Conservation (phyloP, 2,888 invertebrate genomes). For the Protodeltote pygarga region DNA sequence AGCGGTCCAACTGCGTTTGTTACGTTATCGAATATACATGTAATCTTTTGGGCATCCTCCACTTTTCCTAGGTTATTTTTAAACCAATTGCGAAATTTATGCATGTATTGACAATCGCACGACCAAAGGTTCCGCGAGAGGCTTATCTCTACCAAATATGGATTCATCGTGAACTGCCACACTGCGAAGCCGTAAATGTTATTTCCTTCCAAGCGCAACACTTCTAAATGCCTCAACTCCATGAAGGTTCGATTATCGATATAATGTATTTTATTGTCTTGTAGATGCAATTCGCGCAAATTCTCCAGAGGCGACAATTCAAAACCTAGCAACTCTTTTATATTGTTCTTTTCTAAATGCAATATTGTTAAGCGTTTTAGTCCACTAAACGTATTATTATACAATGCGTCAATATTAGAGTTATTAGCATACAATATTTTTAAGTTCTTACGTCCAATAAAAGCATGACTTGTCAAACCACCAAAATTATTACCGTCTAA, state of each 20-base stretch:
- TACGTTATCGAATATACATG: slow-evolving; percentile 91
- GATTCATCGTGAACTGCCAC: slow-evolving; percentile 94
- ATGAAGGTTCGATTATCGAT: slow-evolving; percentile 95
- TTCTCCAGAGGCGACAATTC: slow-evolving; percentile 94
- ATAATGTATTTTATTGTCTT: slow-evolving; percentile 93
- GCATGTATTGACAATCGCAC: slow-evolving; percentile 95
- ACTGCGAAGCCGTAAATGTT: slow-evolving; percentile 93
- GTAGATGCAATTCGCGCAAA: slow-evolving; percentile 94
- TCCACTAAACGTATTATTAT: slow-evolving; percentile 97
- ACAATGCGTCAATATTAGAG: slow-evolving; percentile 93
- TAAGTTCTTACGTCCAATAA: slow-evolving; percentile 96
- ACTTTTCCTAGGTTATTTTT: slow-evolving; percentile 93
- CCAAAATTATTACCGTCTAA: slow-evolving; percentile 97
- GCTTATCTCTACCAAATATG: slow-evolving; percentile 94
- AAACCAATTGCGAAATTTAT: slow-evolving; percentile 93
- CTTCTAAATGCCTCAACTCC: slow-evolving; percentile 93
- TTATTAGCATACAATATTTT: slow-evolving; percentile 95
- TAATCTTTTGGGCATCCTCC: slow-evolving; percentile 91
- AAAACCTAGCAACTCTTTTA: slow-evolving; percentile 92
- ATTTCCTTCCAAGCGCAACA: slow-evolving; percentile 94
- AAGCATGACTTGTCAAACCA: slow-evolving; percentile 94
- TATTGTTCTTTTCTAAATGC: slow-evolving; percentile 95
- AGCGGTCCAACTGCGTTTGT: slow-evolving; percentile 90
- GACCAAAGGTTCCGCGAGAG: slow-evolving; percentile 96
- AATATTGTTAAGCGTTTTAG: slow-evolving; percentile 92